Evolutionary conservation across 2,888 invertebrate genomes (phyloP), one percentile per base, ranked within the genome.

Genomic region (Phymatocera aterrima): DNA sequence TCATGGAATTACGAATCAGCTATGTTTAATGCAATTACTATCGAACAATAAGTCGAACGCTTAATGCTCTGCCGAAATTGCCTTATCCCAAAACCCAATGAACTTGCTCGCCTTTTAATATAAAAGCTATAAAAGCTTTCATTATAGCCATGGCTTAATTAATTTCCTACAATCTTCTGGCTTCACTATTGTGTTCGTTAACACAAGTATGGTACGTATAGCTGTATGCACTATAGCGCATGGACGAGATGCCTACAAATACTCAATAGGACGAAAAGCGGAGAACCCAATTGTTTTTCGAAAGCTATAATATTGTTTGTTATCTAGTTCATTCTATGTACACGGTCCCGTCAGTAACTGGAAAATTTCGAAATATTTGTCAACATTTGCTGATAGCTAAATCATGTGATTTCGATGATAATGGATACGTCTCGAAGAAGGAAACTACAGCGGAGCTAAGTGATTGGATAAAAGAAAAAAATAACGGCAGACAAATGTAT

Each of bases 121-220:
- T 72, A 48, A 28, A 72, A 72, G 43, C 46, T 51, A 31, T 72
- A 48, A 77, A 48, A 54, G 77, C 64, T 77, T 77, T 77, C 61
- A 77, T 77, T 77, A n/a, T n/a, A 77, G 46, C 77, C 12, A 34
- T 15, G 64, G 18, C 61, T 77, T 64, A 77, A 77, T 77, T 77
- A 77, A 77, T 64, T 64, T 40, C 31, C 61, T 51, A 64, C 28
- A 46, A 61, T 77, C 64, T 74, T 31, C 31, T 34, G 31, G 54
- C 74, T 28, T 54, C 54, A 28, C 74, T 51, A 64, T 64, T 64
- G 61, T 37, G 18, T 18, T 43, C 21, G 15, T 34, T 43, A 43
- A 28, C 51, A 31, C 48, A 51, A 31, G 12, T 3, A 8, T 31
- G 24, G 12, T 51, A 21, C 24, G 2, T 51, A 51, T 21, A 51